Conservation (phyloP, 92 coral and sea anemone genomes). For the Umimayanthus kanabou region DNA sequence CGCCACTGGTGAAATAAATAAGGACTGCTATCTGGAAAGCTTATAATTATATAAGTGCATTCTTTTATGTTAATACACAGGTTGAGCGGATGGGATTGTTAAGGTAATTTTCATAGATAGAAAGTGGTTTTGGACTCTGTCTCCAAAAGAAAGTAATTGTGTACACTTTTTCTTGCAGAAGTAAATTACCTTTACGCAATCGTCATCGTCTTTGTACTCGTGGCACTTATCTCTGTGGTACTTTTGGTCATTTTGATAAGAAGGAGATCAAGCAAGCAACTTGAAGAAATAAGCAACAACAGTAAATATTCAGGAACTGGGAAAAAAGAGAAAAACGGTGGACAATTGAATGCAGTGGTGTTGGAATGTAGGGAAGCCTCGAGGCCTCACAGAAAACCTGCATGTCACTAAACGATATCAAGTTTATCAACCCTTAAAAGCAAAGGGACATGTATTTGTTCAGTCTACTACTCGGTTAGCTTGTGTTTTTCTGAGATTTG, state of each 20-base stretch:
- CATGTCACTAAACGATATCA: not conserved
- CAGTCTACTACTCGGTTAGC: no score
- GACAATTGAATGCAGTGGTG: not conserved
- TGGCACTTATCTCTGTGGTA: not conserved
- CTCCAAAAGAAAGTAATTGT: no score
- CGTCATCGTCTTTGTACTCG: not conserved
- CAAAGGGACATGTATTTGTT: no score
- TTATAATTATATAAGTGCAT: no score
- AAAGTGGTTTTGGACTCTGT: no score
- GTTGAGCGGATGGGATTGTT: no score
- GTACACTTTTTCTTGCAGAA: not conserved
- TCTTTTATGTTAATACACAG: no score
- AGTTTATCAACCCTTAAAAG: not conserved
- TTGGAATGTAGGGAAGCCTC: not conserved
- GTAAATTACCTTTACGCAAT: not conserved
- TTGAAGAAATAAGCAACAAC: not conserved
- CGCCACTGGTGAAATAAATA: not conserved
- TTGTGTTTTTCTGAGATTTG: no score
- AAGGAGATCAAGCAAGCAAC: not conserved
- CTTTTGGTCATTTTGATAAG: no score
- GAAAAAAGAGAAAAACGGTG: not conserved
- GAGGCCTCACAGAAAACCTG: not conserved
- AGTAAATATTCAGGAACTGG: not conserved
- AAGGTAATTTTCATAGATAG: no score
- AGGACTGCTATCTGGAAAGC: not conserved